Evolutionary conservation across 2,888 invertebrate genomes (phyloP), one percentile per base, ranked within the genome.

Genomic region (Apotomis betuletana): DNA sequence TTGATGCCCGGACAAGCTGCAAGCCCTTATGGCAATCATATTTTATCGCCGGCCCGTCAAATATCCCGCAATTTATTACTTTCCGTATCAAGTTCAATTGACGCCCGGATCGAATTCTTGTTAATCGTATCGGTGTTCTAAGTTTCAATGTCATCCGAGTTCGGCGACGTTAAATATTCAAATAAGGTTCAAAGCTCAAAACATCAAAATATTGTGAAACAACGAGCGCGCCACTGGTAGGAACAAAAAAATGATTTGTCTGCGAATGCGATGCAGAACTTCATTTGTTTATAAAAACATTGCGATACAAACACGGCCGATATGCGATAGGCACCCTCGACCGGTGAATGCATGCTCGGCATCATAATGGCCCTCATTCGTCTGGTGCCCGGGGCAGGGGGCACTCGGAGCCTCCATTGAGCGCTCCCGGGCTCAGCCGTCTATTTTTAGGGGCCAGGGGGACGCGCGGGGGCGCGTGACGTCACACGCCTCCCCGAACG

Each of bases 371-470:
- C 68, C 67, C 70, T 71, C 74, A 77, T 75, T 78, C 79, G 79
- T 78, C 79, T 79, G 73, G 72, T 75, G 68, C 76, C 70, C 75
- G 73, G 63, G 62, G 74, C 77, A 63, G 74, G 69, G 67, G 71
- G 76, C 44, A 67, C 70, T 70, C 64, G 74, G 74, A 73, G 77
- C 76, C 85, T 88, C 81, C 91, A 92, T 92, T 92, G 90, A 91
- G 88, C 89, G 78, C 79, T 83, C 90, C 91, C 89, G 90, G 90
- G 90, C 86, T 80, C 79, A 79, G 79, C 83, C 80, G 77, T 89
- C 92, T 92, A 92, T 92, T 92, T 91, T 89, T 91, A 91, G 90
- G 88, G 88, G 83, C 73, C 79, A 75, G 75, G 77, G 85, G 86
- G 87, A 78, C 60, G 52, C 57, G 51, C 44, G 15, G 82, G 80